These are phyloP conservation scores for Pelmatolapia mariae DNA, from an alignment of 2,113 vertebrate species.

Conservation along the genomic window DNA sequence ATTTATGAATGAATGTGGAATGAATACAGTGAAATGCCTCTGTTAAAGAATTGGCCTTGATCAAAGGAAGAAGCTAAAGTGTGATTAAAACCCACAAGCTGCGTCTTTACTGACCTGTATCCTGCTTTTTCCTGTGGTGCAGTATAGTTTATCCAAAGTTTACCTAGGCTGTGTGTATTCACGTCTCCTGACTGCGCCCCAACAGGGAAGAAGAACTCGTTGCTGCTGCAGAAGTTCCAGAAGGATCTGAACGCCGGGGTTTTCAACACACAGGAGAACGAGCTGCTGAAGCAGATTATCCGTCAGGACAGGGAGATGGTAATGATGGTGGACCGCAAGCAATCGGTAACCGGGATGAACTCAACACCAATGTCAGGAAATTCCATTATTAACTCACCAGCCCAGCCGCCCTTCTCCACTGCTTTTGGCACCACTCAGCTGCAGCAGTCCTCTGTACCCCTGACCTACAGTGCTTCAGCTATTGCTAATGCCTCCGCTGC, in stretches of 20 bases:
- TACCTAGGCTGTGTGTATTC: conserved; percentile 32
- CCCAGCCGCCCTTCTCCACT: conserved; percentile 74
- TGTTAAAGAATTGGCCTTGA: background rate
- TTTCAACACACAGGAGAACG: conserved; percentile 98
- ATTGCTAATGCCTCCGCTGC: conserved; percentile 73
- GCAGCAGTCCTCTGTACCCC: conserved; percentile 78
- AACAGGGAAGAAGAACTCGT: conserved; percentile 97
- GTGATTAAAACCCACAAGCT: conserved; percentile 14
- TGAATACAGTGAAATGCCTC: background rate
- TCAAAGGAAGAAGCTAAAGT: background rate
- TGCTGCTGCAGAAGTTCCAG: conserved; percentile 97
- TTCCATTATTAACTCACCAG: conserved; percentile 85
- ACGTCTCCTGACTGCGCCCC: conserved; percentile 44
- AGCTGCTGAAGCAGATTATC: conserved; percentile 98
- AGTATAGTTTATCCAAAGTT: conserved; percentile 19
- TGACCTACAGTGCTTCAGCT: conserved; percentile 79
- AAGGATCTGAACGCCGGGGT: conserved; percentile 97
- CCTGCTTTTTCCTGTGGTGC: conserved; percentile 19
- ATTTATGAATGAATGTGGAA: background rate
- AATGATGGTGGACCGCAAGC: conserved; percentile 81
- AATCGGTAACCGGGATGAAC: conserved; percentile 76
- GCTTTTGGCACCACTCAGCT: conserved; percentile 71
- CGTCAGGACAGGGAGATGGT: conserved; percentile 98
- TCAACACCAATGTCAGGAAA: conserved; percentile 81
- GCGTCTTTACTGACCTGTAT: conserved; percentile 21